A percentile compares a stretch with the other conserved stretches of the same genome.
phyloP scores from a whole-genome alignment of 2,797 vertebrate genomes.

The Crenuchus spilurus region DNA sequence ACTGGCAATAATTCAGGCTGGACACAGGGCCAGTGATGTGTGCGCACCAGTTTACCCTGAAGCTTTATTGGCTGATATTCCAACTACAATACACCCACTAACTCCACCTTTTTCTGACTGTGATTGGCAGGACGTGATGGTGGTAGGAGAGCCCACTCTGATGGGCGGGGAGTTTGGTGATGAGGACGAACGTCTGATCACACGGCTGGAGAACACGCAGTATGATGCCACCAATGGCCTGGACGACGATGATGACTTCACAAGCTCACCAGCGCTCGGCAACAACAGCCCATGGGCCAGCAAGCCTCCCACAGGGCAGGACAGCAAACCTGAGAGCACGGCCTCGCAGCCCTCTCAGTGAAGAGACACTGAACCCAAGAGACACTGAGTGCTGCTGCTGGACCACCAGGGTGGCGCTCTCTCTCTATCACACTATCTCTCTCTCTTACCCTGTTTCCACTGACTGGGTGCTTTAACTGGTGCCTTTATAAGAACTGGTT shows the following conservation, averaged over 20 bases:
- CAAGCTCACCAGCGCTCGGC: conserved; percentile 91
- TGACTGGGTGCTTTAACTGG: neutral
- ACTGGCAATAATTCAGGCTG: too few species aligned
- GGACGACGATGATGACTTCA: conserved; percentile 98
- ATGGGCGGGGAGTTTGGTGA: conserved; percentile 99
- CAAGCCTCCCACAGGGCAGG: conserved; percentile 90
- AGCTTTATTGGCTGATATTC: too few species aligned
- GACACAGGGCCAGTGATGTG: conserved; percentile 70
- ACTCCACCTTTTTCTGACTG: neutral
- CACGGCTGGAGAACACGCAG: conserved; percentile 98
- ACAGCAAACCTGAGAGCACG: conserved; percentile 94
- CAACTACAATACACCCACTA: neutral
- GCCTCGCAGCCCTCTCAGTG: conserved; percentile 94
- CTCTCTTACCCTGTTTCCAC: neutral
- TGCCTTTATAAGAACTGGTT: too few species aligned
- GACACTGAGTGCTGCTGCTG: neutral
- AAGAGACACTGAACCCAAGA: conserved; percentile 51
- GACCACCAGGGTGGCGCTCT: conserved; percentile 9
- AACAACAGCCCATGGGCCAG: conserved; percentile 94
- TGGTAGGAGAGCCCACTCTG: conserved; percentile 96
- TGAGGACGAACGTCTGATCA: conserved; percentile 99
- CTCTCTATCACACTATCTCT: conserved; percentile 20
- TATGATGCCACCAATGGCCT: conserved; percentile 98
- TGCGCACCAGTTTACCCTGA: conserved; percentile 73
- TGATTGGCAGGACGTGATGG: conserved; percentile 93